Base-by-base conservation (phyloP, 2,797 vertebrate species). In the Xenops minutus region DNA sequence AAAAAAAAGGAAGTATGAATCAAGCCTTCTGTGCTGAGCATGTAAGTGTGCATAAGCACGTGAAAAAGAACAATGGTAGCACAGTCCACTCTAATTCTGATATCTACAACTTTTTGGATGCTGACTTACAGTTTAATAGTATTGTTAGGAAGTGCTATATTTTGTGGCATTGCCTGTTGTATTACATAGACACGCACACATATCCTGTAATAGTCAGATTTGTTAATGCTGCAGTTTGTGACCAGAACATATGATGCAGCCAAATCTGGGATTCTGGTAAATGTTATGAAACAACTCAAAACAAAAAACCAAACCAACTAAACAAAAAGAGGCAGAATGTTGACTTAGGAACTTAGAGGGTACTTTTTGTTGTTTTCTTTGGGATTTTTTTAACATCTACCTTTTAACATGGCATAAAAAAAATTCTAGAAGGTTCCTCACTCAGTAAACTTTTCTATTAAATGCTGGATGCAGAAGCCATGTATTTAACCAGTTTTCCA, bases 361-460 rank as follows among this genome's bases (percentile, higher is more conserved):
- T 52, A 34, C 73, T 90, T 97, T 68, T 84, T 8, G 19, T 82
- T 22, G 34, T 19, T 66, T 96, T 32, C 15, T 61, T 61, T 39
- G 17, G 5, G 15, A 6, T 12, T 8, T 59, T 54, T 85, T 96
- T 92, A 69, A 59, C 62, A 87, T 95, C 64, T 89, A 55, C 68
- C 63, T 93, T 95, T 92, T 85, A 94, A 83, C 20, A 73, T 48
- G 79, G 37, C 83, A 91, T 94, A 46, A 88, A 88, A 88, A 96
- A 89, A 62, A 64, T 96, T 97, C 85, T 86, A 63, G 94, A 95
- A 96, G 84, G 93, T 94, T 97, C 97, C 95, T 80, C 76, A 96
- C 88, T 89, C 94, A 96, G 87, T 98, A 97, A 96, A 96, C 92
- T 96, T 92, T 95, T 96, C 44, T 86, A 94, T 84, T 97, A 96